These are phyloP conservation scores for Agrilus planipennis DNA, from an alignment of 1,140 invertebrate genomes.

Conservation along the genomic window DNA sequence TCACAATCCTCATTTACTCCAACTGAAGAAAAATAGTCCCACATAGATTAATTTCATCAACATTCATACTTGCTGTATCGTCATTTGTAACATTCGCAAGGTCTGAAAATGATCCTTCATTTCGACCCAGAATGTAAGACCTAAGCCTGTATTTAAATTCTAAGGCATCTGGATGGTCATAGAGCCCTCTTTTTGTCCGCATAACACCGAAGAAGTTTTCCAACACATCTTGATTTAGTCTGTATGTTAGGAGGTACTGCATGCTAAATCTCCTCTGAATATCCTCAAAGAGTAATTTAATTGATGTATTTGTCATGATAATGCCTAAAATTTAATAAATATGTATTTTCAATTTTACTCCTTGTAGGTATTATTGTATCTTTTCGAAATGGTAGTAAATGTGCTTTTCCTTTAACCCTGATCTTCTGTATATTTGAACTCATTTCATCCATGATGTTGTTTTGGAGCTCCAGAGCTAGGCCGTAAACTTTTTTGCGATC, in stretches of 20 bases:
- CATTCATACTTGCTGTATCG: no score
- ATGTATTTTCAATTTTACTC: neutral
- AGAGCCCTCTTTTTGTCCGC: conserved; percentile 15
- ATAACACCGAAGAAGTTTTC: conserved; percentile 19
- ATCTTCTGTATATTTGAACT: neutral
- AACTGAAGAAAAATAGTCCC: no score
- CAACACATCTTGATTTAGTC: conserved; percentile 18
- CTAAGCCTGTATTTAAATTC: conserved; percentile 12
- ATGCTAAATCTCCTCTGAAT: conserved; percentile 8
- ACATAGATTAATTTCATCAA: no score
- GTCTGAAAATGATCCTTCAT: neutral
- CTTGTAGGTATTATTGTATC: neutral
- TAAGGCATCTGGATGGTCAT: conserved; percentile 17
- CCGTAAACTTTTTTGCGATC: conserved; percentile 3
- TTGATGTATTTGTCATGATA: conserved; percentile 8
- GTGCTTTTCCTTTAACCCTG: neutral
- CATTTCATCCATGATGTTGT: conserved; percentile 6
- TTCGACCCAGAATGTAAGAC: conserved; percentile 13
- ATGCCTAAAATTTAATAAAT: conserved; percentile 4
- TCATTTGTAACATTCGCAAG: neutral
- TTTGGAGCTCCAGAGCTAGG: conserved; percentile 3
- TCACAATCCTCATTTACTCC: no score
- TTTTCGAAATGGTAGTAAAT: conserved; percentile 9
- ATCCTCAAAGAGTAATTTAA: conserved; percentile 8
- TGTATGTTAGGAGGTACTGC: conserved; percentile 11